A percentile compares a stretch with the other conserved stretches of the same genome.
Conservation (phyloP, 1,140 invertebrate genomes). For the Cepaea nemoralis region DNA sequence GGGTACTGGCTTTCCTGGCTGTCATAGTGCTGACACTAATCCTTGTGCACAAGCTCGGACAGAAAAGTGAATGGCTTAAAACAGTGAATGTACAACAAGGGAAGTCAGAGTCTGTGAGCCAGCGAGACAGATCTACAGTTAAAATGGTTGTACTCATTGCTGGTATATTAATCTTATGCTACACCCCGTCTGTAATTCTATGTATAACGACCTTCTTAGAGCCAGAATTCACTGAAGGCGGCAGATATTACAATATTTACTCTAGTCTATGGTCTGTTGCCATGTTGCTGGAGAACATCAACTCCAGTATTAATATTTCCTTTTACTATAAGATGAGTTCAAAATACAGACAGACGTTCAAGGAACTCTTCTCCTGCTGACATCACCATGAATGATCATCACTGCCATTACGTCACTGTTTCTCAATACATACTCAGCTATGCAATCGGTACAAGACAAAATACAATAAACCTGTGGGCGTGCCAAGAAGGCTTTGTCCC, state of each 20-base stretch:
- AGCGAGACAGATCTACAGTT: not conserved
- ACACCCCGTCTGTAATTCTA: not conserved
- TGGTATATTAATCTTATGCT: not conserved
- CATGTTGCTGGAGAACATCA: not conserved
- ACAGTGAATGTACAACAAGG: not conserved
- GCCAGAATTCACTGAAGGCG: not conserved
- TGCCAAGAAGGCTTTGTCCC: no score
- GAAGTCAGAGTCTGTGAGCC: not conserved
- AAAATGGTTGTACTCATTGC: not conserved
- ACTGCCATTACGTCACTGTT: no score
- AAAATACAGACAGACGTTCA: no score
- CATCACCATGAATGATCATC: no score
- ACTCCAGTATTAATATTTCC: no score
- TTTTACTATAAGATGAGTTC: no score
- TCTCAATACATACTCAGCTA: no score
- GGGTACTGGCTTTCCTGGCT: not conserved
- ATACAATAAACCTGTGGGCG: no score
- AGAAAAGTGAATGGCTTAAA: not conserved
- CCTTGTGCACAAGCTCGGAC: not conserved
- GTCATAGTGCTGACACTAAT: not conserved
- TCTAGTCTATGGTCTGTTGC: not conserved
- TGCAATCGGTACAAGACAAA: no score
- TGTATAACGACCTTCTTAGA: not conserved
- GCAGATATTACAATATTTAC: not conserved
- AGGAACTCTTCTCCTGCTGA: no score